Percentiles rank a stretch among this genome's conserved stretches.
phyloP scores from a whole-genome alignment of 2,797 vertebrate species.

The Chelon auratus region DNA sequence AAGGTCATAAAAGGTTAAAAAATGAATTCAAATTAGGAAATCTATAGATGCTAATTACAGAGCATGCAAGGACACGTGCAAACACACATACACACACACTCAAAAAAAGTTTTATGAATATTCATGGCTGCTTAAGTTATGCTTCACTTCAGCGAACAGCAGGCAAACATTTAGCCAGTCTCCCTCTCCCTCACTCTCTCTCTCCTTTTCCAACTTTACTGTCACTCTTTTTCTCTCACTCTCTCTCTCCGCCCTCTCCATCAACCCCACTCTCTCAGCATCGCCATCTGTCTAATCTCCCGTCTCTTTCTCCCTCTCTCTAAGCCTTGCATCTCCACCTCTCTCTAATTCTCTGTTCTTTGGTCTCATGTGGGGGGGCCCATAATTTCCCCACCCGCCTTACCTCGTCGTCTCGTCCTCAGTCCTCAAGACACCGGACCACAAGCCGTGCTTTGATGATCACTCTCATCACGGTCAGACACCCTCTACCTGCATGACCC shows the following conservation, averaged over 20 bases:
- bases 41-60: slow-evolving; percentile 77
- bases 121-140: slow-evolving; percentile 74
- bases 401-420: slow-evolving; percentile 7
- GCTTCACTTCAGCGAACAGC: slow-evolving; percentile 72
- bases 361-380: slow-evolving; percentile 37
- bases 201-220: slow-evolving; percentile 11
- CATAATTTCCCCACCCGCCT: slow-evolving; percentile 47
- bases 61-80: slow-evolving; percentile 43
- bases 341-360: slow-evolving; percentile 37
- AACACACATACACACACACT: slow-evolving; percentile 30
- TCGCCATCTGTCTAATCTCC: slow-evolving; percentile 74
- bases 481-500: slow-evolving; percentile 70
- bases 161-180: slow-evolving; percentile 75
- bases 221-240: not conserved
- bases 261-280: slow-evolving; percentile 62
- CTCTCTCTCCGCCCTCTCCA: slow-evolving; percentile 39
- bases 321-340: slow-evolving; percentile 34
- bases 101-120: slow-evolving; percentile 73
- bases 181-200: not conserved
- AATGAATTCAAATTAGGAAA: slow-evolving; percentile 69
- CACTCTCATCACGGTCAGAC: slow-evolving; percentile 65
- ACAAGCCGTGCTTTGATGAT: slow-evolving; percentile 71
- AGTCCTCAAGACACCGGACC: slow-evolving; percentile 59
- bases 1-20: slow-evolving; percentile 76
- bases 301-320: slow-evolving; percentile 26